Conservation (phyloP, 2,113 vertebrate species). For the Cervus canadensis region DNA sequence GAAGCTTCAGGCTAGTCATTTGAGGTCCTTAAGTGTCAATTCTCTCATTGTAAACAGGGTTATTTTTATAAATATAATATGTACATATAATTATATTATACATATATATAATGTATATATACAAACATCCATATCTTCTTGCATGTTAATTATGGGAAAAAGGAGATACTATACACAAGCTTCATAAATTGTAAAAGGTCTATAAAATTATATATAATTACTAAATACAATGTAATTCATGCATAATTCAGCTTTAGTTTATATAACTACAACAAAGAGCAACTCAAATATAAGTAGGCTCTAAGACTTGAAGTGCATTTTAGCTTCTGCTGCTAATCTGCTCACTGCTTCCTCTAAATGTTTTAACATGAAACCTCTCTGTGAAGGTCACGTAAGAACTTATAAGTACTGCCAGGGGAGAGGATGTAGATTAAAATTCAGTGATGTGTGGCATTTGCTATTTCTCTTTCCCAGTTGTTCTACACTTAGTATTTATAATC, state of each 20-base stretch:
- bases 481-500: neutral
- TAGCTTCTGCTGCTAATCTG: neutral
- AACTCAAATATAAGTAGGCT: conserved; percentile 11
- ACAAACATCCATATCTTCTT: neutral
- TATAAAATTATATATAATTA: neutral
- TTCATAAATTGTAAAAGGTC: neutral
- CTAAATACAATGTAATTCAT: neutral
- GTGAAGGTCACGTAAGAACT: conserved; percentile 16
- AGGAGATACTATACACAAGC: neutral
- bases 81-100: neutral
- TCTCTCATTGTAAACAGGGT: neutral
- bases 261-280: neutral
- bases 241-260: neutral
- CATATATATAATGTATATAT: neutral
- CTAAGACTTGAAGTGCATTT: neutral
- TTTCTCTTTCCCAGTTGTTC: conserved; percentile 17
- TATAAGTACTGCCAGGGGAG: neutral
- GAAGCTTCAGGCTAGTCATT: neutral
- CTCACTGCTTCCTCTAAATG: neutral
- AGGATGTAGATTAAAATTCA: neutral
- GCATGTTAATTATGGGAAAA: neutral
- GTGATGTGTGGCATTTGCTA: neutral
- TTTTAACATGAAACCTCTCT: conserved; percentile 29
- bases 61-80: neutral
- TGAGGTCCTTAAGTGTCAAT: neutral